Evolutionary conservation across 2,113 vertebrate species (phyloP), one percentile per base, ranked within the genome.

Genomic region (Dunckerocampus dactyliophorus): DNA sequence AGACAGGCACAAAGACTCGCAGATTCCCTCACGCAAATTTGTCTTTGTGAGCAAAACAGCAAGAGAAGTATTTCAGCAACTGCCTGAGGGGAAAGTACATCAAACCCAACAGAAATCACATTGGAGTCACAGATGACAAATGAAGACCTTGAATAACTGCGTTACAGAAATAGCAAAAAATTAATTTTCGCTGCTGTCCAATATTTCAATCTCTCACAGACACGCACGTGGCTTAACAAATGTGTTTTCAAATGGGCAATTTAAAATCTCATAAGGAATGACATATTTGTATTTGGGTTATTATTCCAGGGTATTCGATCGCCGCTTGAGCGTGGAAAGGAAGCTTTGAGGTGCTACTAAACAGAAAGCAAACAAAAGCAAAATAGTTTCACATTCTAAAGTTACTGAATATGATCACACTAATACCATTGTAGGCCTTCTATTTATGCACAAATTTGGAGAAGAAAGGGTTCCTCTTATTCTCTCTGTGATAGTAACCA

Each of bases 101-200:
- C 76, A 79, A 64, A 74, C 73, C 71, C 64, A 77, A 76, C 57
- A 80, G 47, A 85, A 86, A 87, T 85, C 69, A 74, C 72, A 83
- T 85, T 79, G 61, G 64, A 64, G 74, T 59, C 79, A 64, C 69
- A 65, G 69, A 88, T 87, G 87, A 87, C 63, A 65, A 85, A 87
- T 83, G 76, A 72, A 76, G 72, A 82, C 58, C 58, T 59, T 72
- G 65, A 78, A 70, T 84, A 87, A 88, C 64, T 63, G 62, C 68
- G 74, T 83, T 80, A 82, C 58, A 56, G 37, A 65, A 67, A 85
- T 87, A 43, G 66, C 75, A 67, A 37, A 42, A 76, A 82, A 78
- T 81, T 75, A 67, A 82, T 84, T 84, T 76, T 11, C 20, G 20
- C 50, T 3, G 48, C 74, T 46, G 47, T 59, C 57, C 51, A 72